Percentiles rank a stretch among this genome's conserved stretches.
phyloP scores from a whole-genome alignment of 2,113 vertebrate species.

The Neolamprologus longior region DNA sequence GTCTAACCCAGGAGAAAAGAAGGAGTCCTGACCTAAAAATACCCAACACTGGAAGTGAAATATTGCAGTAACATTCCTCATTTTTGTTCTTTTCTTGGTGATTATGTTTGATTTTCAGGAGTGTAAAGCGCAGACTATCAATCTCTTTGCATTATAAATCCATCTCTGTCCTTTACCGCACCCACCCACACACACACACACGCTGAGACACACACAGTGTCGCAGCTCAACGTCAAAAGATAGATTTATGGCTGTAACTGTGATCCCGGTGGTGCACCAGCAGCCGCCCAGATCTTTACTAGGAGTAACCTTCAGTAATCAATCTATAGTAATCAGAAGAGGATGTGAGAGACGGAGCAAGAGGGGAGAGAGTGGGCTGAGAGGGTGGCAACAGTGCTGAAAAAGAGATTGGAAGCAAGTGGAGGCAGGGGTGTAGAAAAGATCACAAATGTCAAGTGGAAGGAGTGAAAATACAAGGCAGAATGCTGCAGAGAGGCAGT shows the following conservation, averaged over 20 bases:
- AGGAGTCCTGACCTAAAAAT: neutral
- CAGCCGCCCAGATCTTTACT: conserved; percentile 46
- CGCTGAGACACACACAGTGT: neutral
- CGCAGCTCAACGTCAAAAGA: neutral
- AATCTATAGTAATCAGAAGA: conserved; percentile 49
- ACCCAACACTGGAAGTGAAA: neutral
- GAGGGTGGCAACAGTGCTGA: neutral
- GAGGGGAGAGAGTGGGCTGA: neutral
- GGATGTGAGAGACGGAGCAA: neutral
- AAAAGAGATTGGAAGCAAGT: neutral
- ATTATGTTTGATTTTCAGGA: conserved; percentile 16
- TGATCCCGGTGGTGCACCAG: conserved; percentile 1
- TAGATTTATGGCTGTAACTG: conserved; percentile 35
- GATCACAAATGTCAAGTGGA: neutral
- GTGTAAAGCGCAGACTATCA: conserved; percentile 1
- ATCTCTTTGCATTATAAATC: neutral
- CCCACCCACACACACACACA: neutral
- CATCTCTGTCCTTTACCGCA: neutral
- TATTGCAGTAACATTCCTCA: neutral
- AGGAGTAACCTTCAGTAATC: conserved; percentile 24
- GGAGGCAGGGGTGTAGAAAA: neutral
- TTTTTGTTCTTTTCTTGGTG: neutral
- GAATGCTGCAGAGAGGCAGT: neutral
- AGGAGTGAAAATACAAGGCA: neutral
- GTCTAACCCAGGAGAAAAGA: neutral